Evolutionary conservation across 1,140 invertebrate genomes (phyloP).

Genomic region (Drosophila jambulina): DNA sequence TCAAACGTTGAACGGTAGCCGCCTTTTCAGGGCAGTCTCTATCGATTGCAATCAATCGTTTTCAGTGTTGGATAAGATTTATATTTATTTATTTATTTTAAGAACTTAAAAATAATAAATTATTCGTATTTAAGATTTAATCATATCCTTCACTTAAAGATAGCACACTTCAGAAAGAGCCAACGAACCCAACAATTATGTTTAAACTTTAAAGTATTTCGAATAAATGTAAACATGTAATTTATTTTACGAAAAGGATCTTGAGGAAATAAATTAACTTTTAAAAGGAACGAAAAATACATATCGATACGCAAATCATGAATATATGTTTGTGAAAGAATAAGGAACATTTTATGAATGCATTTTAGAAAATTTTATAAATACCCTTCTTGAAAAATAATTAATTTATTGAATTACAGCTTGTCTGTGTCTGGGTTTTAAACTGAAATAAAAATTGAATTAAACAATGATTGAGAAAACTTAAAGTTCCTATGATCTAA

Average conservation of each 20-base stretch:
- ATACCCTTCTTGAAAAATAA: neutral
- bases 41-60: conserved; percentile 6
- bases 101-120: neutral
- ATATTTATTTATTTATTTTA: neutral
- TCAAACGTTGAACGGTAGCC: neutral
- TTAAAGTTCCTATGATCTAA: neutral
- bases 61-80: neutral
- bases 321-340: neutral
- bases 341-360: conserved; percentile 13
- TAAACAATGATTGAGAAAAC: neutral
- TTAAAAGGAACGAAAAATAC: conserved; percentile 6
- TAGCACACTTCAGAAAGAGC: conserved; percentile 3
- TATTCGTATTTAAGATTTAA: neutral
- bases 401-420: neutral
- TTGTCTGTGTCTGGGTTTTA: neutral
- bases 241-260: conserved; percentile 1
- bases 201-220: neutral
- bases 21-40: conserved; percentile 6
- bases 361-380: neutral
- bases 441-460: neutral
- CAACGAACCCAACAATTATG: conserved; percentile 4
- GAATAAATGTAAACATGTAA: conserved; percentile 5
- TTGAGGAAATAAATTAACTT: neutral
- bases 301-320: neutral
- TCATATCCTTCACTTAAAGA: neutral